Conservation (phyloP, 2,888 invertebrate species). For the Caenorhabditis virilis region DNA sequence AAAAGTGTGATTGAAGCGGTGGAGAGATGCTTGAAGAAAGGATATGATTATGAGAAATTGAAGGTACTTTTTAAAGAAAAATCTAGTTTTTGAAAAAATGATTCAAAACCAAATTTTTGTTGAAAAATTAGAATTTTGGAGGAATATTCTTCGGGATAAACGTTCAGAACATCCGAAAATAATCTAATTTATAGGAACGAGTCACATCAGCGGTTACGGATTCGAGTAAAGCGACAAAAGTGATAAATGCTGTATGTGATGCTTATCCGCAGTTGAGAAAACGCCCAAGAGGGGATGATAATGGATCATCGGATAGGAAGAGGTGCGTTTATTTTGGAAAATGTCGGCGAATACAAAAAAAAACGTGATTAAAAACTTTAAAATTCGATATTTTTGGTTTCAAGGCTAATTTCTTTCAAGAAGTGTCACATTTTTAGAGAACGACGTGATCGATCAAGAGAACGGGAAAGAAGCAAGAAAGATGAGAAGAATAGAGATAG, state of each 20-base stretch:
- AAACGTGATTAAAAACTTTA: neutral
- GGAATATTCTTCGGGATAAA: neutral
- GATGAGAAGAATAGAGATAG: constrained; percentile 1
- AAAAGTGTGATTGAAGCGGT: constrained; percentile 39
- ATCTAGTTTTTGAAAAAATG: neutral
- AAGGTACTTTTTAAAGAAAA: constrained; percentile 18
- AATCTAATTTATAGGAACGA: constrained; percentile 26
- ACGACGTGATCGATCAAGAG: constrained; percentile 3
- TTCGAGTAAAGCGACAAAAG: constrained; percentile 44
- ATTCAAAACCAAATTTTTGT: too few relatives aligned
- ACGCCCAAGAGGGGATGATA: constrained; percentile 33
- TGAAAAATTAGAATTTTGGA: too few relatives aligned
- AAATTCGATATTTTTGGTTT: neutral
- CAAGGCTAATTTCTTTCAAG: neutral
- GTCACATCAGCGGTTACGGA: constrained; percentile 37
- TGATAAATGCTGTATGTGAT: constrained; percentile 41
- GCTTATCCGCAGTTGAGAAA: constrained; percentile 48
- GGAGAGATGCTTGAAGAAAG: constrained; percentile 49
- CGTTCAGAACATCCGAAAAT: neutral
- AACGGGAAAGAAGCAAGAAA: constrained; percentile 4
- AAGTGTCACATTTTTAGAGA: neutral
- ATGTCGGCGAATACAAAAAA: too few relatives aligned
- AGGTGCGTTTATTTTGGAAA: too few relatives aligned
- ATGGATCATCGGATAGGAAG: constrained; percentile 17
- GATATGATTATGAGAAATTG: constrained; percentile 49